Percentiles rank a stretch among this genome's conserved stretches.
Conservation (phyloP, 2,797 vertebrate genomes). For the Gobio occitaniae region DNA sequence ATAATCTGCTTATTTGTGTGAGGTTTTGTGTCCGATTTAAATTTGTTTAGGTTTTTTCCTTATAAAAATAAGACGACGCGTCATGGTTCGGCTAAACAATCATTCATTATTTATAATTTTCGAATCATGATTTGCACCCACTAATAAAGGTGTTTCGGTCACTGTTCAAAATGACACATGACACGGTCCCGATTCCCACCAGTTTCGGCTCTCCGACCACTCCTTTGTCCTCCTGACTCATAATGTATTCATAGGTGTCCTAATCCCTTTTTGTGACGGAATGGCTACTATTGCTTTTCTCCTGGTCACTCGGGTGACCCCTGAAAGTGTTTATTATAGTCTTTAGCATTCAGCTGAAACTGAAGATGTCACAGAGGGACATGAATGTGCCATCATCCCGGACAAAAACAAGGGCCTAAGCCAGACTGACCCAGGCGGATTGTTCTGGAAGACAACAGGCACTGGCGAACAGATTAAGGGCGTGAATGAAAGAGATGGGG, state of each 20-base stretch:
- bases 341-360: slow-evolving; percentile 92
- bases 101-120: not conserved
- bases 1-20: not conserved
- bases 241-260: slow-evolving; percentile 76
- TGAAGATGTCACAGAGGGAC: slow-evolving; percentile 88
- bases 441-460: slow-evolving; percentile 86
- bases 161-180: slow-evolving; percentile 1
- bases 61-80: not conserved
- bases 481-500: slow-evolving; percentile 87
- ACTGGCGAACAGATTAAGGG: slow-evolving; percentile 89
- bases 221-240: slow-evolving; percentile 70
- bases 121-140: not conserved
- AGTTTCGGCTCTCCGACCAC: slow-evolving; percentile 22
- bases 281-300: slow-evolving; percentile 65
- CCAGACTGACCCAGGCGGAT: slow-evolving; percentile 87
- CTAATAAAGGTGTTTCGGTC: slow-evolving; percentile 40
- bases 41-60: not conserved
- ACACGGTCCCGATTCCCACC: not conserved
- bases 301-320: slow-evolving; percentile 56
- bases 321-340: slow-evolving; percentile 56
- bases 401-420: slow-evolving; percentile 92
- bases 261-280: slow-evolving; percentile 74
- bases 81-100: not conserved
- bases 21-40: not conserved
- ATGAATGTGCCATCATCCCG: slow-evolving; percentile 82